Base-by-base conservation (phyloP, 2,797 vertebrate genomes). In the Momotus momota region DNA sequence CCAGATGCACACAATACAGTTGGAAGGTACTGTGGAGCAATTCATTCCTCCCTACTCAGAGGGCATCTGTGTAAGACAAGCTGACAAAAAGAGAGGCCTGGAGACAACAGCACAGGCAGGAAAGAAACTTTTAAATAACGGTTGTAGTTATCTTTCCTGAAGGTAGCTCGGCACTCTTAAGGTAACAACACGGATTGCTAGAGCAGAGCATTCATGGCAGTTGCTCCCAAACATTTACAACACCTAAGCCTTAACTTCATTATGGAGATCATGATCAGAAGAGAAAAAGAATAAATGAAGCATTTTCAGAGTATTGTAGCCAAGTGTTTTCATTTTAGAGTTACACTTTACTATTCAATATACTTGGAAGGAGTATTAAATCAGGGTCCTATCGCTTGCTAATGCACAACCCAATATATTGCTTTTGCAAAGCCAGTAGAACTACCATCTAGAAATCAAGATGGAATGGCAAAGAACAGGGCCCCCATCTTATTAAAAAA, bases 1-100 rank as follows among this genome's bases (percentile, higher is more conserved):
- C 1, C 2, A 16, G 18, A 25, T 9, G 48, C 0, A 1, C 19
- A 48, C 12, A 21, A 19, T 2, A 11, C 0, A 0, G 7, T 1
- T 31, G 33, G 43, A 69, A 52, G 48, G 29, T 54, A 33, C 2
- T 3, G 1, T 2, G 4, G 55, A 52, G 25, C 45, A 43, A 48
- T 6, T 16, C 9, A 43, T 35, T 33, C 6, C 22, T 21, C 23
- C 46, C 27, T 55, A 3, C 1, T 5, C 20, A 4, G 26, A 57
- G 14, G 43, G 29, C 49, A 14, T 3, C 12, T 9, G 33, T 0
- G 0, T 19, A 26, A 49, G 43, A 31, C 38, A 60, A 29, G 5
- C 1, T 20, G 40, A 41, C 33, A 64, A 18, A 5, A 7, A 31
- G 4, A 60, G 10, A 27, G 9, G 5, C 14, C 12, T 9, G 6